These are phyloP conservation scores for Clytia hemisphaerica DNA, from an alignment of 30 jellyfish, hydroid and myxozoan species.

Conservation along the genomic window DNA sequence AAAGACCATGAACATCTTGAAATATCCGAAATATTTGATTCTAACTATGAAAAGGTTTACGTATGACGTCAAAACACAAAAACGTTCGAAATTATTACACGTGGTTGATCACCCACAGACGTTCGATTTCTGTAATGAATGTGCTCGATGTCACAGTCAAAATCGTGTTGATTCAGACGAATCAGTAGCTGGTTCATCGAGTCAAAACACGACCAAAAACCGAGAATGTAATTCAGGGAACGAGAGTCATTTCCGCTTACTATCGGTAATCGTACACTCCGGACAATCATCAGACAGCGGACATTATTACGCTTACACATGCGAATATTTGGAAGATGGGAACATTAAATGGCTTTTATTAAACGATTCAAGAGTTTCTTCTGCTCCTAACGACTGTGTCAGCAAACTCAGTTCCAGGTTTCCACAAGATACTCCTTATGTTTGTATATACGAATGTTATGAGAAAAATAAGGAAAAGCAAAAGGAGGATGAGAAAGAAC, in stretches of 20 bases:
- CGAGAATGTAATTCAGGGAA: constrained; percentile 5
- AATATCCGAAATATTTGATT: constrained; percentile 55
- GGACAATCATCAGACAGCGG: constrained; percentile 88
- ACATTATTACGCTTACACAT: constrained; percentile 58
- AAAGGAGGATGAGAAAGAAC: too few species aligned
- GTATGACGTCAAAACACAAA: constrained; percentile 42
- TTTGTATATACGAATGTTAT: constrained; percentile 57
- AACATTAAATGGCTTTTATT: constrained; percentile 52
- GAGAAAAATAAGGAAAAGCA: neutral
- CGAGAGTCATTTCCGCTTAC: constrained; percentile 22
- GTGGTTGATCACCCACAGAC: constrained; percentile 37
- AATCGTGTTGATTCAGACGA: neutral
- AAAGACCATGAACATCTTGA: constrained; percentile 28
- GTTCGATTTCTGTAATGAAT: constrained; percentile 13
- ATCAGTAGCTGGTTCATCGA: too few species aligned
- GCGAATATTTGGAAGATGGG: constrained; percentile 14
- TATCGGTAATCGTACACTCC: constrained; percentile 71
- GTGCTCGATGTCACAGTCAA: neutral
- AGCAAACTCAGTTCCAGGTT: constrained; percentile 29
- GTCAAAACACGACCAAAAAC: neutral
- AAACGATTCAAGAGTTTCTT: constrained; percentile 54
- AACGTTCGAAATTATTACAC: constrained; percentile 53
- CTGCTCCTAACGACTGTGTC: constrained; percentile 22
- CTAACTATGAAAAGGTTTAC: constrained; percentile 76
- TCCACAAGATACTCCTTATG: constrained; percentile 90